phyloP scores from a whole-genome alignment of 2,888 invertebrate genomes.

The Chloromyia formosa region DNA sequence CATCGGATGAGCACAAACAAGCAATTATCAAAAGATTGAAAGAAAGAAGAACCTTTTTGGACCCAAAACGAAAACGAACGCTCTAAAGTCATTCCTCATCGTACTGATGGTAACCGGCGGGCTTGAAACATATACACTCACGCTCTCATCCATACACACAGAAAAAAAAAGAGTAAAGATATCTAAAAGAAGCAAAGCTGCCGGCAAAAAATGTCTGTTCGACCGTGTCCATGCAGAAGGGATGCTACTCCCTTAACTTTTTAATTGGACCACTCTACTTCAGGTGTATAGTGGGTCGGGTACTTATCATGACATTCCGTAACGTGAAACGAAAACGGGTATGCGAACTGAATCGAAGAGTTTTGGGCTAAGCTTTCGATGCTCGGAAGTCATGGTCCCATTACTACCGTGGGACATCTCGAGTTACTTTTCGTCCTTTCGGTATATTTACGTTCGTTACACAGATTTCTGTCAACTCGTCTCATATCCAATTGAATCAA shows the following conservation, averaged over 20 bases:
- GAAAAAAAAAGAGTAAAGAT: conserved; percentile 1
- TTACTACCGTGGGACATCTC: too few relatives aligned
- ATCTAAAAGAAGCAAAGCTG: conserved; percentile 19
- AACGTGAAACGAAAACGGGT: background rate
- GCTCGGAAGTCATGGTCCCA: background rate
- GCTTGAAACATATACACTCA: too few relatives aligned
- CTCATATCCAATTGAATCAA: conserved; percentile 53
- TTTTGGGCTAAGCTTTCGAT: too few relatives aligned
- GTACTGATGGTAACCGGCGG: too few relatives aligned
- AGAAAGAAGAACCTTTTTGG: conserved; percentile 36
- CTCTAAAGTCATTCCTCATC: conserved; percentile 6
- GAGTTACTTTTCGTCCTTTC: background rate
- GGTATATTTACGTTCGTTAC: background rate
- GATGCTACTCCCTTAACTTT: conserved; percentile 39
- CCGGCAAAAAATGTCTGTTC: conserved; percentile 29
- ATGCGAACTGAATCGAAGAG: background rate
- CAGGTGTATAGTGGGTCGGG: conserved; percentile 11
- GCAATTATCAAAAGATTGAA: conserved; percentile 54
- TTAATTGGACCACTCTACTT: conserved; percentile 41
- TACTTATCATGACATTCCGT: conserved; percentile 28
- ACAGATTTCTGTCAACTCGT: conserved; percentile 33
- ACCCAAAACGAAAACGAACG: conserved; percentile 28
- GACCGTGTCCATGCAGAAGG: conserved; percentile 41
- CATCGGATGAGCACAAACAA: conserved; percentile 52
- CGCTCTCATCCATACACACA: too few relatives aligned